Base-by-base conservation (phyloP, 2,113 vertebrate species). In the Triplophysa rosa region DNA sequence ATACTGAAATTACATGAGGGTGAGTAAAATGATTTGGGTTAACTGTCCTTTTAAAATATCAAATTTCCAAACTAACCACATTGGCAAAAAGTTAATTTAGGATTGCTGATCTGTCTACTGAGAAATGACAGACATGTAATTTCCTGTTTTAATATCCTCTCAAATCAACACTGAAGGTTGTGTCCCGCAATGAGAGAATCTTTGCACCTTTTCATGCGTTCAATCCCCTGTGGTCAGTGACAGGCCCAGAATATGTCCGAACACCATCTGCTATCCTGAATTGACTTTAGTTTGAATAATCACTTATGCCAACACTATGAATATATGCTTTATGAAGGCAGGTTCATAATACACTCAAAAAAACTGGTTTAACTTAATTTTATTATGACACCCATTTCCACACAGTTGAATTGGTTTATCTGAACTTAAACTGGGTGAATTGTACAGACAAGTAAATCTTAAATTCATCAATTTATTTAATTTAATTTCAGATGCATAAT, bases 201-300 rank as follows among this genome's bases (percentile, higher is more conserved):
- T 42, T 61, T 73, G 56, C 54, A 61, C 54, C 52, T 52, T 52
- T 52, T 14, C 49, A n/a, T 26, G 5, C 4, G 29, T 71, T 54
- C 49, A 4, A 73, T 42, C 70, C 54, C 70, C 70, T 59, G 70
- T 73, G 56, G 70, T 73, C 56, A 61, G 11, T 61, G 70, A 58
- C 70, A 23, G 58, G 70, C 70, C 70, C 33, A 42, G 33, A 61
- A 73, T 56, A 21, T 73, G 70, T 61, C 54, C 70, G 61, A 73
- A 61, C 70, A 61, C 70, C 70, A 73, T 73, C 54, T 73, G 70
- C 24, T 73, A 59, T 17, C n/a, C 23, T 61, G 54, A 61, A 72
- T 59, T 59, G 58, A 59, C 52, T 72, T 59, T 72, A 72, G 12
- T 40, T 58, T 71, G 70, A 42, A 29, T 40, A 42, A 24, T 17